phyloP scores from a whole-genome alignment of 2,113 vertebrate species.

The Xerus inauris region DNA sequence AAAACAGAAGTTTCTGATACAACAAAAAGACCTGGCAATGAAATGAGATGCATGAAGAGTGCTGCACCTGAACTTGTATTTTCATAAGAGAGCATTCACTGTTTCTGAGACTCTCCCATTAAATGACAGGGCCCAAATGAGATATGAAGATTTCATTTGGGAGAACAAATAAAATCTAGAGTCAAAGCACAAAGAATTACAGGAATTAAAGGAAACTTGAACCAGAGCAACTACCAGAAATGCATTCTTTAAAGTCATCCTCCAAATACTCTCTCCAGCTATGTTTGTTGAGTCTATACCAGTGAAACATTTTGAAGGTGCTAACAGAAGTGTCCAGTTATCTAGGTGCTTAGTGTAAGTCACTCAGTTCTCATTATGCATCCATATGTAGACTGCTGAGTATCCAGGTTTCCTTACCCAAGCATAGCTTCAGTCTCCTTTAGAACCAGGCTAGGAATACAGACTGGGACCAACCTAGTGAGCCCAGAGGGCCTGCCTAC shows the following conservation, averaged over 20 bases:
- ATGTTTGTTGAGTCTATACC: neutral
- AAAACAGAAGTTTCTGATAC: conserved; percentile 40
- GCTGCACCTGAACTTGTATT: neutral
- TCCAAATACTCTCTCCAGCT: neutral
- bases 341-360: neutral
- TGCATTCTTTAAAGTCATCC: neutral
- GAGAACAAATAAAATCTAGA: conserved; percentile 38
- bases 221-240: neutral
- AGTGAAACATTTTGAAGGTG: neutral
- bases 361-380: no score
- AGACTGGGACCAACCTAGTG: neutral
- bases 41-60: neutral
- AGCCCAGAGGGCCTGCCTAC: neutral
- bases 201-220: neutral
- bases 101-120: neutral
- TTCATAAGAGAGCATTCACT: neutral
- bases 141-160: conserved; percentile 8
- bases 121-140: neutral
- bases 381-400: conserved; percentile 39
- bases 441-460: neutral
- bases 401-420: conserved; percentile 13
- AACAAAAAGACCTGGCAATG: neutral
- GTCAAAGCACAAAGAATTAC: conserved; percentile 23
- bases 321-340: neutral
- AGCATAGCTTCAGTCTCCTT: neutral